A percentile compares a stretch with the other conserved stretches of the same genome.
phyloP scores from a whole-genome alignment of 35 echinoderm and acorn worm genomes.

The Hemicentrotus pulcherrimus region DNA sequence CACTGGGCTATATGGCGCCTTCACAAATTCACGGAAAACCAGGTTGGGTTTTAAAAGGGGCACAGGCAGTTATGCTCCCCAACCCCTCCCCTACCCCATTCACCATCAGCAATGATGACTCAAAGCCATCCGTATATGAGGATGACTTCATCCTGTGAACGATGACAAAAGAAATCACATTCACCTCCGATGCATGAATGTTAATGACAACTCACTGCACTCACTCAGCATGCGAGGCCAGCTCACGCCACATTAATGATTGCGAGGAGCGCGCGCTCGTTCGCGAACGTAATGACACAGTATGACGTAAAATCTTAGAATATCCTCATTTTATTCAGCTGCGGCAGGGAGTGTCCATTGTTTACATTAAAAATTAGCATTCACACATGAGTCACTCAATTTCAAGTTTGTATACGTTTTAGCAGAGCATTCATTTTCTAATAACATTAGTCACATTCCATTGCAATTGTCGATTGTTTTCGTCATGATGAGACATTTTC shows the following conservation, averaged over 20 bases:
- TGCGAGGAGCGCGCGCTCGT: background rate
- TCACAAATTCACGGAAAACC: too few relatives aligned
- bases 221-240: background rate
- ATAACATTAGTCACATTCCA: background rate
- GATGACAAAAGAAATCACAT: background rate
- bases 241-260: background rate
- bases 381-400: background rate
- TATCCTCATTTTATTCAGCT: background rate
- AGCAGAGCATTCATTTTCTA: background rate
- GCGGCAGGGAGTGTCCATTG: background rate
- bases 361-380: background rate
- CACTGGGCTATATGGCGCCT: too few relatives aligned
- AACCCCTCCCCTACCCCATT: background rate
- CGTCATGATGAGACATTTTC: background rate
- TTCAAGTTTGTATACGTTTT: slow-evolving; percentile 3
- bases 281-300: background rate
- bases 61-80: too few relatives aligned
- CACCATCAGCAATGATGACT: background rate
- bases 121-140: background rate
- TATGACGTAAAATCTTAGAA: background rate
- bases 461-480: background rate
- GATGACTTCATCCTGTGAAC: background rate
- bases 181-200: background rate
- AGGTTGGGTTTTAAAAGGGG: too few relatives aligned
- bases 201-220: background rate